phyloP scores from a whole-genome alignment of 2,113 vertebrate genomes.

The Leptodactylus fuscus region DNA sequence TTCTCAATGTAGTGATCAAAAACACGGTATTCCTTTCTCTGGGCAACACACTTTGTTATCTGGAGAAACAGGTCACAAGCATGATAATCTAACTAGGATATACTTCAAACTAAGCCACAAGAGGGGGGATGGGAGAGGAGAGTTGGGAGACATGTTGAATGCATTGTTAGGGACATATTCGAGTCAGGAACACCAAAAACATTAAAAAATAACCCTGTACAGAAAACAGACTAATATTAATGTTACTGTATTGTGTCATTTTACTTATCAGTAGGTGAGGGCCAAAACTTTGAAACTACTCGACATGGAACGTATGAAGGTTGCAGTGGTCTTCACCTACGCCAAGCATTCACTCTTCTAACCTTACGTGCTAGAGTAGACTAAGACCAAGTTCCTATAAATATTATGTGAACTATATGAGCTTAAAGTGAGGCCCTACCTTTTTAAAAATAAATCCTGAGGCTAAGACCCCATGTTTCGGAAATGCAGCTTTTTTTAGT shows the following conservation, averaged over 20 bases:
- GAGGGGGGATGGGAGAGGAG: not conserved
- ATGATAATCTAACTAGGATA: slow-evolving; percentile 48
- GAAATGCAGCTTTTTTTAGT: too few species aligned
- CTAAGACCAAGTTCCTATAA: not conserved
- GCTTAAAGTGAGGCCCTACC: too few species aligned
- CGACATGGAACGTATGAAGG: not conserved
- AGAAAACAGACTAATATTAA: not conserved
- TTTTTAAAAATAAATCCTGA: too few species aligned
- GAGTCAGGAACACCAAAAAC: slow-evolving; percentile 17
- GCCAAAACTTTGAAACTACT: too few species aligned
- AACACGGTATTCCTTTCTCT: slow-evolving; percentile 83
- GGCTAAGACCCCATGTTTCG: too few species aligned
- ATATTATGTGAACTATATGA: too few species aligned
- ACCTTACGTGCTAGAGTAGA: not conserved
- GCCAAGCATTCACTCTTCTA: not conserved
- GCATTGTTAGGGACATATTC: not conserved
- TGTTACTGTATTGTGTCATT: too few species aligned
- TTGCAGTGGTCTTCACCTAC: not conserved
- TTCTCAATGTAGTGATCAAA: slow-evolving; percentile 80
- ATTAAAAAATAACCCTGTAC: not conserved
- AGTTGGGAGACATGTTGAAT: slow-evolving; percentile 11
- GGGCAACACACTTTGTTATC: slow-evolving; percentile 85
- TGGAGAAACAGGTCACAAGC: slow-evolving; percentile 73
- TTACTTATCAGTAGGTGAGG: not conserved
- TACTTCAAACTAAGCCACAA: not conserved